phyloP scores from a whole-genome alignment of 2,113 vertebrate genomes.

The Misgurnus mizolepis region DNA sequence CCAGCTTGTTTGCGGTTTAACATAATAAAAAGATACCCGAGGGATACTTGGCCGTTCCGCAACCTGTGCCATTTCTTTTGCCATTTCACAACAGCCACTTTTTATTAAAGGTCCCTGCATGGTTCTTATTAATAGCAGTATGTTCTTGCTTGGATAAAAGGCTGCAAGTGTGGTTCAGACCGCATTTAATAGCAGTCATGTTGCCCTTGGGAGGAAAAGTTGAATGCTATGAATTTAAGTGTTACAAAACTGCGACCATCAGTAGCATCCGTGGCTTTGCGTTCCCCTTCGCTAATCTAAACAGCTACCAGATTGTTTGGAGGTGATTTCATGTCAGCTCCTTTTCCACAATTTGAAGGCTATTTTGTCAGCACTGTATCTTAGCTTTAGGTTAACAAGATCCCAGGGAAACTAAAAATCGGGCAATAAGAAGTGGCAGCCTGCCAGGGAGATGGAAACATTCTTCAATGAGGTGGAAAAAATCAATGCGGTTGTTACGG shows the following conservation, averaged over 20 bases:
- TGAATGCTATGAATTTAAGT: conserved; percentile 16
- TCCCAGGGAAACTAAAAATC: conserved; percentile 31
- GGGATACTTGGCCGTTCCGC: not conserved
- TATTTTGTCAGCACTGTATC: conserved; percentile 55
- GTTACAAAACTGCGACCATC: conserved; percentile 47
- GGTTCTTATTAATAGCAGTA: conserved; percentile 12
- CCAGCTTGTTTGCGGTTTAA: not conserved
- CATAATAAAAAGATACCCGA: not conserved
- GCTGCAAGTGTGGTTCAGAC: conserved; percentile 2
- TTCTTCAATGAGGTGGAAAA: conserved; percentile 22
- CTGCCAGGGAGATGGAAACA: conserved; percentile 44
- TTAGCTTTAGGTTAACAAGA: conserved; percentile 48
- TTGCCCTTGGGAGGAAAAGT: not conserved
- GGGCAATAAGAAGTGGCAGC: not conserved
- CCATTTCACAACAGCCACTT: not conserved
- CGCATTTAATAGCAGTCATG: not conserved
- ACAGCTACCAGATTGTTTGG: conserved; percentile 56
- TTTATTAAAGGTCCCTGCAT: conserved; percentile 38
- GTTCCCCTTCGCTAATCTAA: conserved; percentile 48
- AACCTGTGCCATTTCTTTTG: conserved; percentile 12
- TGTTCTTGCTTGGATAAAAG: conserved; percentile 17
- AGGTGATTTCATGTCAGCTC: conserved; percentile 25
- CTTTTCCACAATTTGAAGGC: conserved; percentile 54
- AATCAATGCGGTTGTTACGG: conserved; percentile 45
- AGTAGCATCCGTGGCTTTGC: conserved; percentile 35